Percentiles rank a stretch among this genome's conserved stretches.
Conservation (phyloP, 2,113 vertebrate genomes). For the Megalops atlanticus region DNA sequence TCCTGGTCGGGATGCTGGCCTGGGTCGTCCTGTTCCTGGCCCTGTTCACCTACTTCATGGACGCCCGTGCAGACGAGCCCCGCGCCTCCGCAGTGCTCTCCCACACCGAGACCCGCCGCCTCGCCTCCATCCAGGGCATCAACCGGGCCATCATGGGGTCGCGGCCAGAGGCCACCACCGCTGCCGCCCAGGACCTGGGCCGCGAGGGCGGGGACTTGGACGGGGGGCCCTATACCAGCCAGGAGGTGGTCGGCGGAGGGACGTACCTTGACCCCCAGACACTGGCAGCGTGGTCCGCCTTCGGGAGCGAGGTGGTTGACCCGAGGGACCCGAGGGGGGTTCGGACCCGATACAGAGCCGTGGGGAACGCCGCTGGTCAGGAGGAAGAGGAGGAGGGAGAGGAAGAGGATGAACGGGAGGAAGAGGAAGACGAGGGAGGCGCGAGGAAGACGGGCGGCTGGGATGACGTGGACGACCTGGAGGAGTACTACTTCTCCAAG, state of each 20-base stretch:
- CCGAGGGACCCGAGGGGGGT: conserved; percentile 44
- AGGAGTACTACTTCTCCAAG: conserved; percentile 80
- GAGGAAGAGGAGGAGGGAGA: conserved; percentile 39
- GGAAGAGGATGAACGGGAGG: conserved; percentile 42
- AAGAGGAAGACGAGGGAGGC: conserved; percentile 51
- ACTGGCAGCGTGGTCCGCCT: conserved; percentile 70
- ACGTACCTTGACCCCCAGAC: conserved; percentile 62
- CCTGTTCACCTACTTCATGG: conserved; percentile 92
- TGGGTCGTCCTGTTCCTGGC: conserved; percentile 90
- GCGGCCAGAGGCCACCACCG: conserved; percentile 41
- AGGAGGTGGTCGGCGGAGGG: conserved; percentile 53
- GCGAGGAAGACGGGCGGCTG: conserved; percentile 52
- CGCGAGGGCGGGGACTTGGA: conserved; percentile 52
- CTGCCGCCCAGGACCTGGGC: conserved; percentile 30
- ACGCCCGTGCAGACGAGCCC: conserved; percentile 80
- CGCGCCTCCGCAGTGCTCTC: conserved; percentile 74
- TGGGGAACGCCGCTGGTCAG: conserved; percentile 28
- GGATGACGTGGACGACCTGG: conserved; percentile 63
- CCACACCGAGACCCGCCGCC: conserved; percentile 81
- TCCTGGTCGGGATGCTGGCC: conserved; percentile 85
- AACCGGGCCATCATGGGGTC: conserved; percentile 60
- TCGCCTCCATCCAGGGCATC: conserved; percentile 81
- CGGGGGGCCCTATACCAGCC: conserved; percentile 47
- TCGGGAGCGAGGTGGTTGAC: conserved; percentile 66
- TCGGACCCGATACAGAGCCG: conserved; percentile 57